These are phyloP conservation scores for Archivesica marissinica DNA, from an alignment of 1,140 invertebrate genomes.

Conservation along the genomic window DNA sequence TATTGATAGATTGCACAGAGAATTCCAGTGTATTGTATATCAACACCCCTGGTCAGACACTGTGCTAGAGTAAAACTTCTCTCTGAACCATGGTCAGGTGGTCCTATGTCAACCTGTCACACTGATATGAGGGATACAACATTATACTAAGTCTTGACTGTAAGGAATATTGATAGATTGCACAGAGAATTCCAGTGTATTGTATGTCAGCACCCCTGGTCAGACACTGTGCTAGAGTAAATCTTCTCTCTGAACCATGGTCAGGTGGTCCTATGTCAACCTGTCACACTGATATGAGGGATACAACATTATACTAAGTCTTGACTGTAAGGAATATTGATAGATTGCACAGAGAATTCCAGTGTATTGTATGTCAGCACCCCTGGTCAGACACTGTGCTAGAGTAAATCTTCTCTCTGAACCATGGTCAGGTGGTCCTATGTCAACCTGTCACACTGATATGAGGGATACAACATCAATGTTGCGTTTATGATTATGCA, in stretches of 20 bases:
- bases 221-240: conserved; percentile 66
- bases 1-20: too few relatives aligned
- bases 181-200: conserved; percentile 64
- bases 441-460: conserved; percentile 57
- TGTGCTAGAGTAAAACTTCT: too few relatives aligned
- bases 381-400: conserved; percentile 40
- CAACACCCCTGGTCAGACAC: too few relatives aligned
- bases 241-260: conserved; percentile 66
- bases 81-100: too few relatives aligned
- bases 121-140: too few relatives aligned
- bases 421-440: conserved; percentile 37
- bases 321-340: too few relatives aligned
- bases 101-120: too few relatives aligned
- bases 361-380: conserved; percentile 6
- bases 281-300: conserved; percentile 65
- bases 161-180: too few relatives aligned
- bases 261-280: conserved; percentile 54
- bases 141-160: too few relatives aligned
- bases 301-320: too few relatives aligned
- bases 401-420: conserved; percentile 14
- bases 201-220: conserved; percentile 5
- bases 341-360: conserved; percentile 61
- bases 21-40: too few relatives aligned
- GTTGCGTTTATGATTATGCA: background rate
- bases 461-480: conserved; percentile 24